These are phyloP conservation scores for Sipunculus nudus DNA, from an alignment of 2,888 invertebrate genomes.

Conservation along the genomic window DNA sequence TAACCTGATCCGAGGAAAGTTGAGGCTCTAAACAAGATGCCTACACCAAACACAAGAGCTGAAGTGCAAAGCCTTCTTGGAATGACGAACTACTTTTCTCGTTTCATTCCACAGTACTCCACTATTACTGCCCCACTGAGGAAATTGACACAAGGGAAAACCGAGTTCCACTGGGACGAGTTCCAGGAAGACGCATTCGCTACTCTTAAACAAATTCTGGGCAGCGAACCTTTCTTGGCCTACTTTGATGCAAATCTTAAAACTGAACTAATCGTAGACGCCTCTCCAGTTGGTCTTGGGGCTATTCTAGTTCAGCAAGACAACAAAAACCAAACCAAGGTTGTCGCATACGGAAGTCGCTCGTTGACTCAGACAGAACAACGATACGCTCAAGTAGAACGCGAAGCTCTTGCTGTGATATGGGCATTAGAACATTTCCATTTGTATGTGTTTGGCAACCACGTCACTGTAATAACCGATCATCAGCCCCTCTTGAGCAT, in stretches of 20 bases:
- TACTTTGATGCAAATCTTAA: constrained; percentile 32
- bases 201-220: constrained; percentile 9
- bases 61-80: constrained; percentile 42
- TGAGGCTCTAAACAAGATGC: constrained; percentile 31
- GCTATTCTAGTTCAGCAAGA: constrained; percentile 42
- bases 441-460: constrained; percentile 7
- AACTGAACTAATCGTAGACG: constrained; percentile 37
- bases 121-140: constrained; percentile 39
- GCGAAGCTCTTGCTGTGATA: constrained; percentile 1
- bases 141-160: constrained; percentile 32
- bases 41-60: constrained; percentile 31
- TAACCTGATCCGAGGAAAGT: constrained; percentile 37
- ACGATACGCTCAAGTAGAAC: constrained; percentile 12
- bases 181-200: constrained; percentile 34
- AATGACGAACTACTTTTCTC: constrained; percentile 39
- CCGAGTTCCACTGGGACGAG: constrained; percentile 33
- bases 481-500: constrained; percentile 10
- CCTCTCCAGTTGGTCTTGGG: constrained; percentile 40
- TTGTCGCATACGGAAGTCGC: not conserved
- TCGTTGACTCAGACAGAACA: not conserved
- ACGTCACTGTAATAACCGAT: constrained; percentile 5
- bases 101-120: constrained; percentile 42
- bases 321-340: too few species aligned
- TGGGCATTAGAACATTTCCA: constrained; percentile 12
- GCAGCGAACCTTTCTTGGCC: constrained; percentile 17